Evolutionary conservation across 2,888 invertebrate species (phyloP), one percentile per base, ranked within the genome.

Genomic region (Cordilura impudica): DNA sequence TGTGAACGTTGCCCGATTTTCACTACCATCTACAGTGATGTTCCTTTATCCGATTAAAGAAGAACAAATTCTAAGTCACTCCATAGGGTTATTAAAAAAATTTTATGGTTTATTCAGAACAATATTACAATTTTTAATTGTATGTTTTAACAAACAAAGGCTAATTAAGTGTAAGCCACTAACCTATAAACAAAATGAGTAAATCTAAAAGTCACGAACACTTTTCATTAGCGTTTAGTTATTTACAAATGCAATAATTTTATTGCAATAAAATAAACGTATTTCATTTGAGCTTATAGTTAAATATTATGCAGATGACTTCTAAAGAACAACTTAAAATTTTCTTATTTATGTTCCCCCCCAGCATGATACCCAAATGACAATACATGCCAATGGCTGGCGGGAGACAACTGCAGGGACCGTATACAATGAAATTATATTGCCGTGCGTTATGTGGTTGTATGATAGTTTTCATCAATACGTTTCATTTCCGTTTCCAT

Each of bases 401-500:
- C 51, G 56, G 21, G 26, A 69, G n/a, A 19, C 19, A 35, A 21
- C 63, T 31, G 4, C 35, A 39, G n/a, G 29, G 31, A 31, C 47
- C 63, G 26, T 54, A 70, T 45, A 66, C 58, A 31, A 29, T 56
- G 23, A 45, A 75, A 63, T 66, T 45, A 75, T 67, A 71, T 67
- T 71, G 56, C 51, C 51, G 45, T 75, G 29, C 63, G 54, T 31
- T 29, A 7, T 53, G 54, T 45, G 65, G 69, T 19, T 65, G 21
- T 45, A 12, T 45, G 35, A 19, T 47, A 54, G 8, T 60, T 53
- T 72, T 47, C 58, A 71, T 72, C 63, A 63, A 74, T 74, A 61
- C 63, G 8, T 69, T 79, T 75, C 63, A 75, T 79, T 75, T 79
- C 75, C 79, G 75, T 61, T 75, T 29, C 29, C 56, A 72, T 61